A percentile compares a stretch with the other conserved stretches of the same genome.
phyloP scores from a whole-genome alignment of 1,140 invertebrate species.

The Rhagoletis zephyria region DNA sequence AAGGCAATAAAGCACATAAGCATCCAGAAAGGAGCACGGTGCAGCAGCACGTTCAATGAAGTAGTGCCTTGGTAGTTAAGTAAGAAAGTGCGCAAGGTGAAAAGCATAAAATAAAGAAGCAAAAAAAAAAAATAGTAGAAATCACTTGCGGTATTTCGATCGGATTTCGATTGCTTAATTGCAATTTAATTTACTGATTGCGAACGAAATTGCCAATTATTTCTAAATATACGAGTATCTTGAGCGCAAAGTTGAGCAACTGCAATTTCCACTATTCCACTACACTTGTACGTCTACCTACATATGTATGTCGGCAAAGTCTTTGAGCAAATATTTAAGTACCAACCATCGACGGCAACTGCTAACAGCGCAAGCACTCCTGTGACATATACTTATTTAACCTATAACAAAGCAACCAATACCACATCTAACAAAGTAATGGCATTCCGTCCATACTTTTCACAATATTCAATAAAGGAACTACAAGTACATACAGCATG shows the following conservation, averaged over 20 bases:
- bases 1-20: slow-evolving; percentile 1
- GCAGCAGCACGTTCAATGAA: background rate
- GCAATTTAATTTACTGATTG: slow-evolving; percentile 57
- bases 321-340: slow-evolving; percentile 15
- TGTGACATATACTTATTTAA: background rate
- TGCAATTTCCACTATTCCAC: background rate
- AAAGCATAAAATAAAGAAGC: background rate
- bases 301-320: background rate
- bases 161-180: slow-evolving; percentile 56
- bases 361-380: background rate
- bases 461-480: background rate
- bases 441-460: background rate
- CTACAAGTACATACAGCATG: background rate
- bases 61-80: slow-evolving; percentile 16
- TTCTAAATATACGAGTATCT: slow-evolving; percentile 48
- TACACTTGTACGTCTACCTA: background rate
- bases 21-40: background rate
- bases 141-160: slow-evolving; percentile 50
- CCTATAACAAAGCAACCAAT: background rate
- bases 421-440: background rate
- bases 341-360: background rate
- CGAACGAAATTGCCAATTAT: slow-evolving; percentile 53
- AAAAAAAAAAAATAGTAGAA: slow-evolving; percentile 4
- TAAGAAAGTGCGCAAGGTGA: slow-evolving; percentile 33
- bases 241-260: slow-evolving; percentile 18